These are phyloP conservation scores for Strigops habroptila DNA, from an alignment of 2,113 vertebrate species.

Conservation along the genomic window DNA sequence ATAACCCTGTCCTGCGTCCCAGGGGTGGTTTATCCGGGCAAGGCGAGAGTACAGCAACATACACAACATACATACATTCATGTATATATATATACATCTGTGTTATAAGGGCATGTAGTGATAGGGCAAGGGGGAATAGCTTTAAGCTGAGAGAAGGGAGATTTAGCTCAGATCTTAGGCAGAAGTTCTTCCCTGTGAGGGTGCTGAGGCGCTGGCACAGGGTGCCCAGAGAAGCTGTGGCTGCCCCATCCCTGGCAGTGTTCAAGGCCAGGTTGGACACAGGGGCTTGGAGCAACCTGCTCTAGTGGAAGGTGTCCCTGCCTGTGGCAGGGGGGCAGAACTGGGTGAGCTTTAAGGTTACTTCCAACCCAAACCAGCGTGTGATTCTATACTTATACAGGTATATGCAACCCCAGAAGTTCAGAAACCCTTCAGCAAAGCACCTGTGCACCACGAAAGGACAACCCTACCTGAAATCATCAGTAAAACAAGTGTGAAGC, in stretches of 20 bases:
- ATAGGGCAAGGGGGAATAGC: neutral
- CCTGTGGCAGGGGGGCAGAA: accelerated
- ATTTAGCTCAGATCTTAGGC: neutral
- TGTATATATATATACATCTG: accelerated
- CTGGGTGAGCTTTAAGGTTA: neutral
- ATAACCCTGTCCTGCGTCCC: neutral
- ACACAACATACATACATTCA: neutral
- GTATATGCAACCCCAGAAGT: neutral
- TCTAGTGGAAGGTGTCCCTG: neutral
- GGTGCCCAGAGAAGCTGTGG: neutral
- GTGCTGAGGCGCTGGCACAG: neutral
- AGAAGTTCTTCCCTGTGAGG: neutral
- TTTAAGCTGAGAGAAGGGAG: neutral
- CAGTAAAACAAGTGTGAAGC: neutral
- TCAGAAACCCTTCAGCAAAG: neutral
- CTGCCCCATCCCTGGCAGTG: too few species aligned
- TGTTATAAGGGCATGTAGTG: neutral
- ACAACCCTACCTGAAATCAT: neutral
- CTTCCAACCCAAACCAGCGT: neutral
- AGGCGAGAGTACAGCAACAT: neutral
- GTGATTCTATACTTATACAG: neutral
- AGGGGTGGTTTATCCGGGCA: neutral
- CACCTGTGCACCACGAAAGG: neutral
- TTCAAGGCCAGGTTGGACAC: neutral
- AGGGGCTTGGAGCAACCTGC: neutral